A percentile compares a stretch with the other conserved stretches of the same genome.
Evolutionary conservation across 1,140 invertebrate genomes (phyloP).

Genomic region (Habropoda laboriosa): DNA sequence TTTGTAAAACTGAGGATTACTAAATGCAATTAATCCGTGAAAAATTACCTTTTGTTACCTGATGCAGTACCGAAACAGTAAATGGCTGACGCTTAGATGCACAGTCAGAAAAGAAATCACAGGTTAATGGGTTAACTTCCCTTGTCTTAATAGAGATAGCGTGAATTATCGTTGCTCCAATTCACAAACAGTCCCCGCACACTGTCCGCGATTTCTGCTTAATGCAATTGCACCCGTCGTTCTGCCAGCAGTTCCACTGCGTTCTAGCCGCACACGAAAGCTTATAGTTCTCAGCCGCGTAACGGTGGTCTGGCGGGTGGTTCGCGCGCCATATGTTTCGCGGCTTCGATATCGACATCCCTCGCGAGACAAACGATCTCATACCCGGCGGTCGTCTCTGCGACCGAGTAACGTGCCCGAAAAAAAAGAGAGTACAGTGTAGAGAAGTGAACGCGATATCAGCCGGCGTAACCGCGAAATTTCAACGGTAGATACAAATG

Average conservation of each 20-base stretch:
- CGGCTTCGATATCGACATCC: slow-evolving; percentile 42
- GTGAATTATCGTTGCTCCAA: not conserved
- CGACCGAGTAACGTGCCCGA: not conserved
- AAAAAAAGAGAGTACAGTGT: not conserved
- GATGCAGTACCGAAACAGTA: too few relatives aligned
- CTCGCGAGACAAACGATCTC: slow-evolving; percentile 32
- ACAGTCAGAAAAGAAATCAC: too few relatives aligned
- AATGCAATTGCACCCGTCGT: slow-evolving; percentile 17
- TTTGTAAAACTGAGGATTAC: too few relatives aligned
- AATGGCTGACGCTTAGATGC: too few relatives aligned
- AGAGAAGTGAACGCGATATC: not conserved
- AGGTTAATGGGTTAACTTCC: too few relatives aligned
- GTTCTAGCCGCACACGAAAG: not conserved
- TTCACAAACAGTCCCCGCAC: not conserved
- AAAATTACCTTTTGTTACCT: too few relatives aligned
- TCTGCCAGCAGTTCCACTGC: not conserved
- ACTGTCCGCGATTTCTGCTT: not conserved
- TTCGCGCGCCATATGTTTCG: slow-evolving; percentile 44
- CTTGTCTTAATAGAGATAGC: not conserved
- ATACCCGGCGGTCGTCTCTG: not conserved
- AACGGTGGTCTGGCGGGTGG: slow-evolving; percentile 3
- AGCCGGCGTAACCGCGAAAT: not conserved
- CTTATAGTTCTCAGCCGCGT: slow-evolving; percentile 3
- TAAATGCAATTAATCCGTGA: too few relatives aligned
- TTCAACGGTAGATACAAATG: not conserved